Conservation (phyloP, 2,888 invertebrate genomes). For the Stenchaetothrips biformis region DNA sequence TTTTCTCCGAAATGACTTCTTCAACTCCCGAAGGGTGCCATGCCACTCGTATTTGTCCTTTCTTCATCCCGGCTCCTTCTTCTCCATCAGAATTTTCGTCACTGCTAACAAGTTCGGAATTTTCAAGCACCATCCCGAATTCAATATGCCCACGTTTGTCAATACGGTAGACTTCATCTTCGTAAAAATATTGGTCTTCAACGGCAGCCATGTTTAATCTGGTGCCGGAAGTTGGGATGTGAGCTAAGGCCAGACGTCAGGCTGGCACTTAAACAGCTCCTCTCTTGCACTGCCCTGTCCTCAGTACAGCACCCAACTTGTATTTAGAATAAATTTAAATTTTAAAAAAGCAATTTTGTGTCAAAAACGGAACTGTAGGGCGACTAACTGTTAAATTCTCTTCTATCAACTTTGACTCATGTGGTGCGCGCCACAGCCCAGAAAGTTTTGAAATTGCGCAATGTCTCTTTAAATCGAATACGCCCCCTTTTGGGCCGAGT, state of each 20-base stretch:
- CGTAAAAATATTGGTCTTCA: constrained; percentile 72
- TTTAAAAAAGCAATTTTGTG: too few species aligned
- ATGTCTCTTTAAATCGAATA: not conserved
- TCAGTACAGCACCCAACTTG: not conserved
- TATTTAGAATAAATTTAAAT: not conserved
- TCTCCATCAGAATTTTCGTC: constrained; percentile 76
- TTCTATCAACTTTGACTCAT: not conserved
- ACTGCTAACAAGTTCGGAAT: constrained; percentile 78
- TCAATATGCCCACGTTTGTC: constrained; percentile 80
- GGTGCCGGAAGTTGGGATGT: not conserved
- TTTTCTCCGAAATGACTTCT: constrained; percentile 70
- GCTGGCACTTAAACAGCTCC: not conserved
- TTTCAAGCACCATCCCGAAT: constrained; percentile 87
- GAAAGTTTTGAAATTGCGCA: not conserved
- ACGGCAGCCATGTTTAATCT: constrained; percentile 42
- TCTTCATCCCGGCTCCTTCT: constrained; percentile 55
- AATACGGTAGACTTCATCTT: constrained; percentile 88
- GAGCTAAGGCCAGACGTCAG: not conserved
- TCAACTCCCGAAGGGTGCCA: constrained; percentile 88
- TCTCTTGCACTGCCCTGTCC: not conserved
- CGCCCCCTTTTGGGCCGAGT: too few species aligned
- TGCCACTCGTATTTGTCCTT: constrained; percentile 85
- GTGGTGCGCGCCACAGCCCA: not conserved
- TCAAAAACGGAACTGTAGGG: too few species aligned
- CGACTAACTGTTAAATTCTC: too few species aligned